Evolutionary conservation across 2,113 vertebrate species (phyloP).

Genomic region (Odocoileus hemionus): DNA sequence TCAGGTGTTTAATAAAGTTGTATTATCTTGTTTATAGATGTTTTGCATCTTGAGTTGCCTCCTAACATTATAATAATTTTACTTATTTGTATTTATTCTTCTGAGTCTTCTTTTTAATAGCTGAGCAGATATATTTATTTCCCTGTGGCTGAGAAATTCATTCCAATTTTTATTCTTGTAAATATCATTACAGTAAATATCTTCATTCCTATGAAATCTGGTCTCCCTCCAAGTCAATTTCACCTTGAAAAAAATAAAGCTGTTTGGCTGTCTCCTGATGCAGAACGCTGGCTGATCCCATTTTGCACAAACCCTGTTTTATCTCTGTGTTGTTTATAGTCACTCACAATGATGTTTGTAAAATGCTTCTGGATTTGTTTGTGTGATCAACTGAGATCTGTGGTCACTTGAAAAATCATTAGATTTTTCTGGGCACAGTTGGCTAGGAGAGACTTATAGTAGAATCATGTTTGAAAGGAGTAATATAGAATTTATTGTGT

Average conservation of each 20-base stretch:
- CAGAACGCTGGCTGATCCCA: background rate
- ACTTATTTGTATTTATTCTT: background rate
- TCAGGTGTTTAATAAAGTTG: background rate
- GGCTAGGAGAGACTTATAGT: background rate
- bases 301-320: background rate
- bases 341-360: background rate
- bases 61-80: background rate
- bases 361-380: slow-evolving; percentile 27
- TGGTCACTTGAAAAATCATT: background rate
- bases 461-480: background rate
- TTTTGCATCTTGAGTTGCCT: background rate
- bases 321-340: background rate
- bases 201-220: slow-evolving; percentile 16
- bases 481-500: background rate
- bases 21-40: background rate
- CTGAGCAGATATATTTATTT: background rate
- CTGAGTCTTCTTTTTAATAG: background rate
- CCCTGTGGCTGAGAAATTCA: background rate
- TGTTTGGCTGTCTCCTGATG: background rate
- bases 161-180: background rate
- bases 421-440: background rate
- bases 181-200: background rate
- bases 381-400: background rate
- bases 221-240: background rate
- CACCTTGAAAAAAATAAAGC: background rate